A percentile compares a stretch with the other conserved stretches of the same genome.
Evolutionary conservation across 1,140 invertebrate genomes (phyloP).

Genomic region (Ostrea edulis): DNA sequence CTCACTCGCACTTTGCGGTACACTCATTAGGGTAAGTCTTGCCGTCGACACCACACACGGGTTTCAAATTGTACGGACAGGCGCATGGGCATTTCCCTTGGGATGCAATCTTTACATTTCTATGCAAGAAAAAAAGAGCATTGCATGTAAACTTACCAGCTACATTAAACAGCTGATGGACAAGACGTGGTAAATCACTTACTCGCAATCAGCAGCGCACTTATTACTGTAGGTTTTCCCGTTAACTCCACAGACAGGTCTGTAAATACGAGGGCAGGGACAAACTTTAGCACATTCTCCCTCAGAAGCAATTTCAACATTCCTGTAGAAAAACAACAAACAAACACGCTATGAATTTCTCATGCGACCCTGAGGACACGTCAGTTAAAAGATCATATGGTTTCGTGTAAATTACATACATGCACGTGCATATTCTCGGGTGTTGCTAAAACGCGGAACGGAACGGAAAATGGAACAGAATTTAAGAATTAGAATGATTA

Average conservation of each 20-base stretch:
- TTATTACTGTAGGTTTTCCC: conserved; percentile 83
- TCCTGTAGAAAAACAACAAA: background rate
- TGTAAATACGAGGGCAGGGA: conserved; percentile 78
- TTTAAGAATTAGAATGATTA: too few relatives aligned
- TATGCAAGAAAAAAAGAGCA: background rate
- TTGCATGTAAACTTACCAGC: too few relatives aligned
- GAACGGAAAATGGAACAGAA: too few relatives aligned
- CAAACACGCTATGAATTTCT: too few relatives aligned
- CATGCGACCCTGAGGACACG: too few relatives aligned
- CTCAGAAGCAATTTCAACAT: background rate
- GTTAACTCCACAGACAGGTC: conserved; percentile 87
- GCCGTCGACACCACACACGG: conserved; percentile 49
- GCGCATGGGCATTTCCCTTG: conserved; percentile 47
- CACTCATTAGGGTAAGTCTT: conserved; percentile 47
- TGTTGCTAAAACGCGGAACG: too few relatives aligned
- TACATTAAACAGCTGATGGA: too few relatives aligned
- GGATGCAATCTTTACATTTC: background rate
- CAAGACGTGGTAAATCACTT: background rate
- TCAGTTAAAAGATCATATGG: too few relatives aligned
- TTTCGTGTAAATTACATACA: too few relatives aligned
- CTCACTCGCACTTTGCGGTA: conserved; percentile 50
- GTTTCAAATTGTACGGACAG: conserved; percentile 24
- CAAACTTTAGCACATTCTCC: conserved; percentile 40
- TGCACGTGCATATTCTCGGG: too few relatives aligned
- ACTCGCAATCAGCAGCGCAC: conserved; percentile 75